Percentiles rank a stretch among this genome's conserved stretches.
Conservation (phyloP, 1,140 invertebrate species). For the Carcinoscorpius rotundicauda region DNA sequence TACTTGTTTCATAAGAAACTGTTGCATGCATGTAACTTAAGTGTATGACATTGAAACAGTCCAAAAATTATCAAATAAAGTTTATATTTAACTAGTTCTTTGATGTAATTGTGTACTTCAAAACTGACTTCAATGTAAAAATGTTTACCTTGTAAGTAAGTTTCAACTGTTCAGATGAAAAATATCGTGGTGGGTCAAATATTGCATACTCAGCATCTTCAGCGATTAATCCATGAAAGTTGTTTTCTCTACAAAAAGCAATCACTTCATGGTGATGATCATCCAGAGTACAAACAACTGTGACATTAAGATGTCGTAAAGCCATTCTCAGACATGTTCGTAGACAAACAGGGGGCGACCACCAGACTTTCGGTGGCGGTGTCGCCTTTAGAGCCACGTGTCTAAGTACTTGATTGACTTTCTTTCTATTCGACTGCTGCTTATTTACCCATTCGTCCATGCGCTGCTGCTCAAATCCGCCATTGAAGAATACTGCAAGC, state of each 20-base stretch:
- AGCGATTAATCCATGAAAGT: conserved; percentile 70
- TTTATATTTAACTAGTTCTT: no score
- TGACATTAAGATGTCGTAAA: conserved; percentile 63
- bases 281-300: conserved; percentile 64
- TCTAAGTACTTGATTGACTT: conserved; percentile 51
- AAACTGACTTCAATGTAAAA: no score
- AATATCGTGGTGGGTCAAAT: conserved; percentile 78
- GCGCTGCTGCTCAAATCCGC: conserved; percentile 51
- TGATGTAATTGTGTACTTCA: no score
- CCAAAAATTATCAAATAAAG: no score
- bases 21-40: no score
- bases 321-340: conserved; percentile 68
- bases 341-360: conserved; percentile 71
- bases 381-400: conserved; percentile 73
- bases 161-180: conserved; percentile 74
- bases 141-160: conserved; percentile 63
- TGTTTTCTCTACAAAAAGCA: conserved; percentile 69
- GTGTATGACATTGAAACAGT: no score
- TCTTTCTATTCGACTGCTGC: conserved; percentile 33
- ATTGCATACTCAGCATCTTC: conserved; percentile 75
- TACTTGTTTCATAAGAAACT: no score
- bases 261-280: conserved; percentile 85
- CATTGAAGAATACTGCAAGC: conserved; percentile 67
- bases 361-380: conserved; percentile 84
- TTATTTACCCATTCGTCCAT: conserved; percentile 38